phyloP scores from a whole-genome alignment of 1,140 invertebrate genomes.

The Drosophila pseudoobscura region DNA sequence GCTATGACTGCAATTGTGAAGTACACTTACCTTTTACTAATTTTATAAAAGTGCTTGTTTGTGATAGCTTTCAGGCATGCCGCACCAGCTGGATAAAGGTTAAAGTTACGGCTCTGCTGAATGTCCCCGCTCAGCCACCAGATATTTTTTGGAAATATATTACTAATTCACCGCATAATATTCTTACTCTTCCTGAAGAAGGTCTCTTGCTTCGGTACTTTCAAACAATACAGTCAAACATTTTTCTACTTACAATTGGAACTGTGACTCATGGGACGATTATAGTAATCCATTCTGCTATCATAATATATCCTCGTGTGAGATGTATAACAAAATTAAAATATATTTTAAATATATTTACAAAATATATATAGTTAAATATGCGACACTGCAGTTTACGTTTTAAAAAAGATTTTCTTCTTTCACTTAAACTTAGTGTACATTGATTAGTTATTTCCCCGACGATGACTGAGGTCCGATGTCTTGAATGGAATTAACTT shows the following conservation, averaged over 20 bases:
- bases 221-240: constrained; percentile 11
- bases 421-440: no score
- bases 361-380: no score
- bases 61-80: constrained; percentile 32
- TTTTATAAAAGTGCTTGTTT: constrained; percentile 31
- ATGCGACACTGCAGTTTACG: no score
- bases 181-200: neutral
- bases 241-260: constrained; percentile 39
- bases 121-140: neutral
- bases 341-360: no score
- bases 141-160: constrained; percentile 3
- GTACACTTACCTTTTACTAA: constrained; percentile 12
- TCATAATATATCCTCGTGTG: constrained; percentile 29
- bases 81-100: constrained; percentile 10
- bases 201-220: neutral
- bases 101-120: constrained; percentile 7
- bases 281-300: constrained; percentile 10
- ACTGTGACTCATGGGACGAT: constrained; percentile 24
- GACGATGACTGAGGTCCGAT: no score
- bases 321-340: neutral
- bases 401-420: no score
- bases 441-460: no score
- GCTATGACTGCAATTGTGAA: constrained; percentile 26
- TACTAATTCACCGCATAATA: neutral
- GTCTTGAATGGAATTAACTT: no score